These are phyloP conservation scores for Noturus placidus DNA, from an alignment of 2,113 vertebrate genomes.

Conservation along the genomic window DNA sequence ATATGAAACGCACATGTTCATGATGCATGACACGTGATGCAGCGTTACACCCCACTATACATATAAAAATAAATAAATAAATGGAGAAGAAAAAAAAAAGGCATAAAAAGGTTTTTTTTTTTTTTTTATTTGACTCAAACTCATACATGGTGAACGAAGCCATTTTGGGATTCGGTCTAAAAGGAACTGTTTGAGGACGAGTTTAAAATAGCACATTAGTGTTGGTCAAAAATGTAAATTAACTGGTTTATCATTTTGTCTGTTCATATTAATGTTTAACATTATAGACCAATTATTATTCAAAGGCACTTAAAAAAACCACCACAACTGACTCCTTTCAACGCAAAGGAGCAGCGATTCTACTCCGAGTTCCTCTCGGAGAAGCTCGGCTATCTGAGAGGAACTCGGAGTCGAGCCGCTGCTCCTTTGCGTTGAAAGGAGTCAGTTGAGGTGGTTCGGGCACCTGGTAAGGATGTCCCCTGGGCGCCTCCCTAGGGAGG, in stretches of 20 bases:
- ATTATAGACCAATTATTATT: no score
- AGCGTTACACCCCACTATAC: not conserved
- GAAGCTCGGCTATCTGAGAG: no score
- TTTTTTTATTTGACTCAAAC: not conserved
- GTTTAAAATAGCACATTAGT: not conserved
- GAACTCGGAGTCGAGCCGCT: no score
- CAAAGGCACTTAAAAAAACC: not conserved
- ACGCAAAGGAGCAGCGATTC: no score
- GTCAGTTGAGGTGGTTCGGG: no score
- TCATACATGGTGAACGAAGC: not conserved
- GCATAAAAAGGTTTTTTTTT: not conserved
- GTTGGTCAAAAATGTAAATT: not conserved
- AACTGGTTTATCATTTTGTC: not conserved
- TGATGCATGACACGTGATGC: not conserved
- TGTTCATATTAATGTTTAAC: not conserved
- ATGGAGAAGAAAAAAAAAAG: no score
- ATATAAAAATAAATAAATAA: no score
- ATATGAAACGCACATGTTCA: not conserved
- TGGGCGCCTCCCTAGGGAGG: no score
- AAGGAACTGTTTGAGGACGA: not conserved
- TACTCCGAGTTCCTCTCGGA: no score
- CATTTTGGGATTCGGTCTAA: not conserved
- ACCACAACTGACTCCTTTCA: no score
- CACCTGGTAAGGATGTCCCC: no score
- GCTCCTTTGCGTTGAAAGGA: no score